Base-by-base conservation (phyloP, 2,797 vertebrate genomes). In the Brachymystax lenok region DNA sequence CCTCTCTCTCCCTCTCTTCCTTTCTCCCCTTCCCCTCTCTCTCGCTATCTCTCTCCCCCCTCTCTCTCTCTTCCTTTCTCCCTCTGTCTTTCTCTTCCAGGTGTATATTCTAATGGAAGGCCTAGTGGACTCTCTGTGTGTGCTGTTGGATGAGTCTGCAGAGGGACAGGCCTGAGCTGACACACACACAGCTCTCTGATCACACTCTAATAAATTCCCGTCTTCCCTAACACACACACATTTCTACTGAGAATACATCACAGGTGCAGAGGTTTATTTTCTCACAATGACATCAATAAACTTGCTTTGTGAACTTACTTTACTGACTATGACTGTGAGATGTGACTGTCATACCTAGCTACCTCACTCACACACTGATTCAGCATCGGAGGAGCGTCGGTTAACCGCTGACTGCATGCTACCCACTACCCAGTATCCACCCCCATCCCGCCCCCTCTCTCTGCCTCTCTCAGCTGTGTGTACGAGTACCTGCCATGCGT, bases 101-200 rank as follows among this genome's bases (percentile, higher is more conserved):
- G 90, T 92, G 54, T 88, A 89, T 69, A 78, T 63, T 69, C 79
- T 91, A 74, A 75, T 92, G 84, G 88, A 80, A 72, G 81, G 87
- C 10, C 81, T 93, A 69, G 79, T 91, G 83, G 83, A 87, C 51
- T 83, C 28, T 67, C 74, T 93, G 68, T 90, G 84, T 83, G 86
- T 86, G 66, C 73, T 89, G 80, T 76, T 88, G 76, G 87, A 90
- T 21, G 87, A 90, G 3, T 64, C 82, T 1, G 30, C 68, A 16
- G 66, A 70, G 17, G 35, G 74, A 69, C 63, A 76, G 59, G 19
- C 71, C 2, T 46, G 52, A 56, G 52, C 13, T 16, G 33, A 77
- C 59, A 66, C 4, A 50, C 24, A 76, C 67, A 73, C 70, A 54
- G 21, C 19, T 56, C 21, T 28, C 61, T 24, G 10, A 64, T 12